Conservation (phyloP, 1,140 invertebrate genomes). For the Apolygus lucorum region DNA sequence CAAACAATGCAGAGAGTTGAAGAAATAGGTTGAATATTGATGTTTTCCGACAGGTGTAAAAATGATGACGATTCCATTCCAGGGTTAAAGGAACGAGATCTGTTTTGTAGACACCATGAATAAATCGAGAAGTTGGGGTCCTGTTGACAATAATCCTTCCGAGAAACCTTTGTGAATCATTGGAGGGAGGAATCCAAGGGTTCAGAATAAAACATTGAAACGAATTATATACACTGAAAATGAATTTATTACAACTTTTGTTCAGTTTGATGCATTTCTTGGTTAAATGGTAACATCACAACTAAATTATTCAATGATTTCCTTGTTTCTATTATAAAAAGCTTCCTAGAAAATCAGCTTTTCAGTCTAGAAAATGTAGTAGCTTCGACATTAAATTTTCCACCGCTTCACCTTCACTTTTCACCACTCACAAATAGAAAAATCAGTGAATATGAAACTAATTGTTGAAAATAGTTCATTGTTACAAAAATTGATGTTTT, state of each 20-base stretch:
- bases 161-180: too few relatives aligned
- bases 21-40: too few relatives aligned
- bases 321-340: background rate
- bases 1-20: too few relatives aligned
- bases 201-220: too few relatives aligned
- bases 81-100: too few relatives aligned
- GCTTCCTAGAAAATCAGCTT: background rate
- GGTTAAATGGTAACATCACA: background rate
- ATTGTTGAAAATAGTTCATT: slow-evolving; percentile 7
- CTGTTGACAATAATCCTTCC: too few relatives aligned
- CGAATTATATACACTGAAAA: slow-evolving; percentile 6
- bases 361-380: background rate
- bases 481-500: slow-evolving; percentile 5
- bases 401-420: background rate
- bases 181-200: too few relatives aligned
- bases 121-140: too few relatives aligned
- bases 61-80: too few relatives aligned
- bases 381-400: background rate
- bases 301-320: background rate
- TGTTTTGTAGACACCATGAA: too few relatives aligned
- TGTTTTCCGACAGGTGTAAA: too few relatives aligned
- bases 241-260: slow-evolving; percentile 10
- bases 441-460: slow-evolving; percentile 11
- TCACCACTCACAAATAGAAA: slow-evolving; percentile 4
- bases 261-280: background rate